Percentiles rank a stretch among this genome's conserved stretches.
Evolutionary conservation across 2,797 vertebrate genomes (phyloP).

Genomic region (Tragelaphus eurycerus): DNA sequence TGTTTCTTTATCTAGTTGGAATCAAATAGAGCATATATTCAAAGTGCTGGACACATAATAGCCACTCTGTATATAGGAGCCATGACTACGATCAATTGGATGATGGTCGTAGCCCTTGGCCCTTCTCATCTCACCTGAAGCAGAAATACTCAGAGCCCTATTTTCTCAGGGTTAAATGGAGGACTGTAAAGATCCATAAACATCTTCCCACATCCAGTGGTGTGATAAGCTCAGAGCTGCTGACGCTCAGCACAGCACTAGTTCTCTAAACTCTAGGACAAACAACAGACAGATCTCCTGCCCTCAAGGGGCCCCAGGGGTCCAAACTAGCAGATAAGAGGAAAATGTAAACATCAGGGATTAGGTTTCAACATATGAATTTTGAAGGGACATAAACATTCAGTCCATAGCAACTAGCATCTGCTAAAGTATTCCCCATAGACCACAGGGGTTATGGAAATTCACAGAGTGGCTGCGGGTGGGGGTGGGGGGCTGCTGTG

Average conservation of each 20-base stretch:
- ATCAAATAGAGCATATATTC: not conserved
- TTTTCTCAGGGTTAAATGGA: not conserved
- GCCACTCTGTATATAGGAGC: not conserved
- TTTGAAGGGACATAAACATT: not conserved
- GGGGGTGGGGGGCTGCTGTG: not conserved
- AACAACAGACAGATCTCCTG: not conserved
- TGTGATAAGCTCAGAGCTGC: not conserved
- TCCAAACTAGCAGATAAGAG: conserved; percentile 20
- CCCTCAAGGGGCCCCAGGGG: not conserved
- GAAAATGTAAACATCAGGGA: conserved; percentile 35
- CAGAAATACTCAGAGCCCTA: not conserved
- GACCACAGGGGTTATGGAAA: not conserved
- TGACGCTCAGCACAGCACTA: not conserved
- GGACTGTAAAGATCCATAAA: not conserved
- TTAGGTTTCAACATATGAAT: not conserved
- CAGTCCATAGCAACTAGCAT: not conserved
- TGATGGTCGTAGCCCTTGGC: not conserved
- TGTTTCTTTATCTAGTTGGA: not conserved
- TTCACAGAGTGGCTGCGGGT: not conserved
- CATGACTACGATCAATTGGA: not conserved
- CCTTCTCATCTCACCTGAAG: not conserved
- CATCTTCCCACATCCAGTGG: not conserved
- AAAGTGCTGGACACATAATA: not conserved
- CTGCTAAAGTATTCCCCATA: not conserved
- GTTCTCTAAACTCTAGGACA: not conserved